Base-by-base conservation (phyloP, 2,113 vertebrate genomes). In the Paedocypris sp. region DNA sequence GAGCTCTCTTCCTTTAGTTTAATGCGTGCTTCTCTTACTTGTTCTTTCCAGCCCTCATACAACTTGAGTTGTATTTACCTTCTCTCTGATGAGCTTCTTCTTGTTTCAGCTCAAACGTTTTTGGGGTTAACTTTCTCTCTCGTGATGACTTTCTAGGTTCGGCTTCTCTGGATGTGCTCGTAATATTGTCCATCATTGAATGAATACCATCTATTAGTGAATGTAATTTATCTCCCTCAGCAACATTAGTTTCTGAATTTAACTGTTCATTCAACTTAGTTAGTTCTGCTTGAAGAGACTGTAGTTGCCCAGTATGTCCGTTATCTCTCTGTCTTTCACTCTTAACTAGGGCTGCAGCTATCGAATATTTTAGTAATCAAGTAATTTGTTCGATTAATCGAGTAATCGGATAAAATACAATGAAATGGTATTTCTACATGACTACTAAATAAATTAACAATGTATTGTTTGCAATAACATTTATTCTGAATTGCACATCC, bases 1-100 rank as follows among this genome's bases (percentile, higher is more conserved):
- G 54, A 52, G 39, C 54, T 64, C 31, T 64, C 61, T 38, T 18
- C n/a, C 8, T 60, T 69, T 39, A 59, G 46, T 64, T 46, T n/a
- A n/a, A n/a, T n/a, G n/a, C n/a, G n/a, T 58, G 19, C 0, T 36
- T 20, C 18, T 46, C n/a, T 64, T 22, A 51, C 47, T 38, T 63
- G 28, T 12, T 58, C 46, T 36, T 60, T 64, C 60, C 53, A 69
- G 11, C n/a, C 13, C 32, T 64, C 52, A 28, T 69, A 64, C 9
- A 59, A 1, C 38, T 45, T 52, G 4, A 38, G n/a, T n/a, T 39
- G 23, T 52, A 60, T 38, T 47, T 69, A 2, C 11, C 38, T 10
- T 69, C 29, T 2, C n/a, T 68, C 11, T 59, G 60, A 25, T 11
- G 50, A 11, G 4, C 15, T 13, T 62, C 45, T 57, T 63, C 51